These are phyloP conservation scores for Rhabdomys pumilio DNA, from an alignment of 2,797 vertebrate species.

Conservation along the genomic window DNA sequence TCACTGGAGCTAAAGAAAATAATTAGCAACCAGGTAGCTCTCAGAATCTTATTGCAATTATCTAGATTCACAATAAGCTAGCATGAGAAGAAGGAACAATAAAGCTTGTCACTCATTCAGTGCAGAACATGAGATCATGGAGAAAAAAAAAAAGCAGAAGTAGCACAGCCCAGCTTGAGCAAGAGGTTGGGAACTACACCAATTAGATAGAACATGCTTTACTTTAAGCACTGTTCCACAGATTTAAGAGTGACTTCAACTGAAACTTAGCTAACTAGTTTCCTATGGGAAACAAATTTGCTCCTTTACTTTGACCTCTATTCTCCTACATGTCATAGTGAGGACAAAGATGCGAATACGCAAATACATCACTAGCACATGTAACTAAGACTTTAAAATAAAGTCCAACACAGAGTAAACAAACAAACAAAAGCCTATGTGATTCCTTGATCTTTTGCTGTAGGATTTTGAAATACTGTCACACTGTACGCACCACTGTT, in stretches of 20 bases:
- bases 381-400: background rate
- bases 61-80: constrained; percentile 51
- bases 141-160: background rate
- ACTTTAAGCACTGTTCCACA: background rate
- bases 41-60: constrained; percentile 23
- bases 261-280: constrained; percentile 46
- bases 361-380: background rate
- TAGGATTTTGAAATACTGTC: background rate
- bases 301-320: background rate
- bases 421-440: constrained; percentile 16
- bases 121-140: constrained; percentile 56
- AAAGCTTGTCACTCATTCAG: constrained; percentile 36
- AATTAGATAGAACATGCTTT: constrained; percentile 57
- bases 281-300: constrained; percentile 54
- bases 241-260: constrained; percentile 36
- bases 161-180: background rate
- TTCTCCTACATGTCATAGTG: background rate
- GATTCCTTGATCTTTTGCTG: constrained; percentile 17
- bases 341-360: background rate
- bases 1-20: background rate
- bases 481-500: background rate
- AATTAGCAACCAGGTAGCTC: constrained; percentile 15
- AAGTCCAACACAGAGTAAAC: constrained; percentile 4
- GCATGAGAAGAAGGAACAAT: constrained; percentile 47
- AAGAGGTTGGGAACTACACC: constrained; percentile 35